Percentiles rank a stretch among this genome's conserved stretches.
Conservation (phyloP, 2,888 invertebrate species). For the Druceiella hillmani region DNA sequence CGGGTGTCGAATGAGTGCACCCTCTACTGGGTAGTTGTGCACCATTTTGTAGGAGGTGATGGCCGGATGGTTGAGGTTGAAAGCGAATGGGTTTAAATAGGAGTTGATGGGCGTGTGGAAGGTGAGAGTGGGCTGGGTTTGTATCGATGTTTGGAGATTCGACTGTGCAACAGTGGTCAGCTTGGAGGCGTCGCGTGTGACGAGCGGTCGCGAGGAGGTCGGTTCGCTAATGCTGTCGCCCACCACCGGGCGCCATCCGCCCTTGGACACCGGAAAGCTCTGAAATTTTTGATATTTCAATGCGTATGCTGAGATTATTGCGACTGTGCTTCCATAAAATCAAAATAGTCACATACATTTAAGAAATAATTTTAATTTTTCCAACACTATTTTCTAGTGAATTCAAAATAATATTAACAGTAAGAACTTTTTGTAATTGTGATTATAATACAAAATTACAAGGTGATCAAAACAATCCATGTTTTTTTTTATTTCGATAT, state of each 20-base stretch:
- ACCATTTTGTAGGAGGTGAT: slow-evolving; percentile 39
- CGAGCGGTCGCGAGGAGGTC: slow-evolving; percentile 40
- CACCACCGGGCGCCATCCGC: slow-evolving; percentile 59
- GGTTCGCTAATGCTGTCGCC: slow-evolving; percentile 37
- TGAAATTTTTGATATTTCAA: too few relatives aligned
- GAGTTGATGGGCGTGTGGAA: slow-evolving; percentile 44
- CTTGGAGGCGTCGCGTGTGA: slow-evolving; percentile 39
- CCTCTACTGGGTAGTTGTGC: slow-evolving; percentile 41
- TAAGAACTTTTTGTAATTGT: too few relatives aligned
- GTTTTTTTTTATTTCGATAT: too few relatives aligned
- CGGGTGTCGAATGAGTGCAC: slow-evolving; percentile 38
- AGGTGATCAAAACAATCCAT: too few relatives aligned
- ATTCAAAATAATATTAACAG: too few relatives aligned
- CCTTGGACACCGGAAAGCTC: slow-evolving; percentile 48
- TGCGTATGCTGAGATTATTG: too few relatives aligned
- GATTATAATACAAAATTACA: too few relatives aligned
- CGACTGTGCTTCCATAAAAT: too few relatives aligned
- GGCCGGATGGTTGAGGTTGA: slow-evolving; percentile 32
- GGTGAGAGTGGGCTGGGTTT: slow-evolving; percentile 31
- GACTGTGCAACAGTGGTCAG: slow-evolving; percentile 46
- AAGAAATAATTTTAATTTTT: too few relatives aligned
- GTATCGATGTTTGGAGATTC: slow-evolving; percentile 42
- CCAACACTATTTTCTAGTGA: too few relatives aligned
- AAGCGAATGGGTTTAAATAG: slow-evolving; percentile 42
- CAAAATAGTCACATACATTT: too few relatives aligned